Conservation (phyloP, 2,113 vertebrate genomes). For the Cebidichthys violaceus region DNA sequence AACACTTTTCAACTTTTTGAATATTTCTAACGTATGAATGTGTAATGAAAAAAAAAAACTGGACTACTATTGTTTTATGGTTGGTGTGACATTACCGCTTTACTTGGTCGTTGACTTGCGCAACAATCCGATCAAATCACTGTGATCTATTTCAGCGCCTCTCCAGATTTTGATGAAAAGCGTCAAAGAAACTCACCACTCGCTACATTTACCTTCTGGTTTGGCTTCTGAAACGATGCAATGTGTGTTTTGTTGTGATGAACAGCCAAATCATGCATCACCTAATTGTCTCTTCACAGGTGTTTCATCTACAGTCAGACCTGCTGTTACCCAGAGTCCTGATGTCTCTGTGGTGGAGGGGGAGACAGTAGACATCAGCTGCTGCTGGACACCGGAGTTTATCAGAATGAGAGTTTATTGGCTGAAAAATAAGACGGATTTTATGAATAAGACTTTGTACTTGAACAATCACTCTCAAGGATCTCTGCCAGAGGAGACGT, state of each 20-base stretch:
- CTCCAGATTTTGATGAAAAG: neutral
- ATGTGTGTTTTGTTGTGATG: neutral
- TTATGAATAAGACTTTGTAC: fast-evolving
- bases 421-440: fast-evolving
- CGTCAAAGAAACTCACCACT: neutral
- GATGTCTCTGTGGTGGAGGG: neutral
- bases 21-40: neutral
- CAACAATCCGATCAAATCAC: neutral
- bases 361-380: neutral
- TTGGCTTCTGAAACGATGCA: neutral
- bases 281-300: neutral
- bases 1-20: neutral
- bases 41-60: neutral
- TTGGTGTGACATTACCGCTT: neutral
- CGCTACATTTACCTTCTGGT: neutral
- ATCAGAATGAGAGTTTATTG: fast-evolving
- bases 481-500: fast-evolving
- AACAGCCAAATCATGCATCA: neutral
- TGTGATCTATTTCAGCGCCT: neutral
- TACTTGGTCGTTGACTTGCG: neutral
- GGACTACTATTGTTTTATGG: neutral
- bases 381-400: fast-evolving
- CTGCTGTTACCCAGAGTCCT: conserved; percentile 8
- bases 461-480: fast-evolving
- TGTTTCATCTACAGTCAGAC: neutral